Base-by-base conservation (phyloP, 2,888 invertebrate species). In the Arrhopalites spinosus region DNA sequence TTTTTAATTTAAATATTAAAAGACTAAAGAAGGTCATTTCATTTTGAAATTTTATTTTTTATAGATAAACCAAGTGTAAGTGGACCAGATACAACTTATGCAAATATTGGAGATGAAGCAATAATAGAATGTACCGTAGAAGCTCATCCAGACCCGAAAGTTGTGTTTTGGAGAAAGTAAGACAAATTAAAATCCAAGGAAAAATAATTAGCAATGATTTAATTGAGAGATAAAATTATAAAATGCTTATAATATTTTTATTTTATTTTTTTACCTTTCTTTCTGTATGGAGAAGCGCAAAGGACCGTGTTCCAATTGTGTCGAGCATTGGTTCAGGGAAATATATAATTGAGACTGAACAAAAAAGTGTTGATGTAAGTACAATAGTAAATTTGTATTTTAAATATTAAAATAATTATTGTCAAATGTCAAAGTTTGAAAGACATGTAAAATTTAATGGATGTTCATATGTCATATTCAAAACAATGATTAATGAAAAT, bases 101-200 rank as follows among this genome's bases (percentile, higher is more conserved):
- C 92, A 0, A 89, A 90, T 0, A 88, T 91, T 0, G 93, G 93
- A 0, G 92, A 93, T 83, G 89, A 91, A 0, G 92, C 92, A 0
- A 91, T 90, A 53, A 86, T 94, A 23, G 92, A 93, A 83, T 94
- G 94, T 84, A 87, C 89, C 47, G 93, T 94, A 5, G 91, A 91
- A 82, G 92, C 93, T 0, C 89, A 92, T 77, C 94, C 94, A 0
- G 90, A 90, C 80, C 93, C 94, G 0, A 91, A 91, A 81, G 91
- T 93, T 83, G 90, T 92, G 17, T 94, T 93, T 87, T 93, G 93
- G 92, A 89, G 90, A 75, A 93, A 92, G n/a, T 84, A 36, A 36
- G 36, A 7, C 36, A 3, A 3, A 36, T 36, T 36, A 36, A 3
- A 36, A 7, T 36, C 11, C 36, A 36, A 36, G 36, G 11, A 36